These are phyloP conservation scores for Eumacrocentrus americanus DNA, from an alignment of 2,888 invertebrate genomes.

Conservation along the genomic window DNA sequence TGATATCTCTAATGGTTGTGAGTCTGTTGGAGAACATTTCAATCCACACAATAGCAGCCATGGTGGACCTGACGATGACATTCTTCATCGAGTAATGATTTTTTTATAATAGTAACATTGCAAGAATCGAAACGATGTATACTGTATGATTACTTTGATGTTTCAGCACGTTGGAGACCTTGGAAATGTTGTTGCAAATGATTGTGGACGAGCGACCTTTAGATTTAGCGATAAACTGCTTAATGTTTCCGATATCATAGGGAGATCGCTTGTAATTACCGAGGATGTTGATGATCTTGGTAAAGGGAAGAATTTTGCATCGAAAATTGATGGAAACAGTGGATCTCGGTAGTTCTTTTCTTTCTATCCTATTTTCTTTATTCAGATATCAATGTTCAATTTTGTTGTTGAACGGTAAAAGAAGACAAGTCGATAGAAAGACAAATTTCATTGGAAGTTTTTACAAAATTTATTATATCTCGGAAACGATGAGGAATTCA, in stretches of 20 bases:
- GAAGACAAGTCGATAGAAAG: too few species aligned
- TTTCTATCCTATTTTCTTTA: background rate
- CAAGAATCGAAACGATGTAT: too few species aligned
- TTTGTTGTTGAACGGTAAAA: too few species aligned
- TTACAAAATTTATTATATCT: too few species aligned
- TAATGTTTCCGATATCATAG: slow-evolving; percentile 77
- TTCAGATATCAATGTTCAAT: slow-evolving; percentile 14
- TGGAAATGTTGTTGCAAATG: slow-evolving; percentile 68
- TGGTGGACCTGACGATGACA: slow-evolving; percentile 62
- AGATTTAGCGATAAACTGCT: slow-evolving; percentile 67
- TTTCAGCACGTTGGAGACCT: slow-evolving; percentile 70
- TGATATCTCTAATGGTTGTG: slow-evolving; percentile 72
- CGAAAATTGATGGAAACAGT: slow-evolving; percentile 69
- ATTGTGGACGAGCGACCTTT: slow-evolving; percentile 72
- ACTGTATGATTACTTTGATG: too few species aligned
- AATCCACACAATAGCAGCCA: slow-evolving; percentile 65
- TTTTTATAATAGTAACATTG: too few species aligned
- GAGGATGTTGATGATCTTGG: slow-evolving; percentile 70
- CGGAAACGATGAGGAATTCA: too few species aligned
- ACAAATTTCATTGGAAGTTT: too few species aligned
- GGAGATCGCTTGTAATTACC: slow-evolving; percentile 78
- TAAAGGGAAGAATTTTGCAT: slow-evolving; percentile 62
- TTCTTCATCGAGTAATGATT: slow-evolving; percentile 57
- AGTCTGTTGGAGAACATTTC: slow-evolving; percentile 69
- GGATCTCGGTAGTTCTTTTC: slow-evolving; percentile 65